phyloP scores from a whole-genome alignment of 2,113 vertebrate genomes.

The Myotis yumanensis region DNA sequence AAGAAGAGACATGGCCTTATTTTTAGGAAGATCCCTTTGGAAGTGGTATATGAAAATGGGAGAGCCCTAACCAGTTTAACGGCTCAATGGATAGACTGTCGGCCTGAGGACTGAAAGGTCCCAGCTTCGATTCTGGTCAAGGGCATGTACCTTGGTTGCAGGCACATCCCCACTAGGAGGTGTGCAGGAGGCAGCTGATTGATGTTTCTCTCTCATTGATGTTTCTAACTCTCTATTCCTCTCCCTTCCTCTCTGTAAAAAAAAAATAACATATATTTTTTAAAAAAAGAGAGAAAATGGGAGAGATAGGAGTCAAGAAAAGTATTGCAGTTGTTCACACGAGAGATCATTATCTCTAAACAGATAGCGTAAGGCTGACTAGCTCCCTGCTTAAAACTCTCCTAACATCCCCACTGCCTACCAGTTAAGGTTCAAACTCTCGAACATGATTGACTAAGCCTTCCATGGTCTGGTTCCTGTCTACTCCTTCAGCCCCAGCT shows the following conservation, averaged over 20 bases:
- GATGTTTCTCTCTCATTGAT: no score
- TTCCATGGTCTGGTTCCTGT: neutral
- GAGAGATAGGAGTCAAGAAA: neutral
- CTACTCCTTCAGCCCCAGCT: neutral
- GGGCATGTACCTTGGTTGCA: no score
- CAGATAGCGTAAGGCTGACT: neutral
- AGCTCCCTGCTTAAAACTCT: neutral
- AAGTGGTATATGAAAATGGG: neutral
- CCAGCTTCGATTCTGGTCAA: no score
- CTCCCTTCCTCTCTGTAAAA: no score
- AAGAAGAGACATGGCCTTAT: neutral
- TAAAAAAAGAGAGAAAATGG: no score
- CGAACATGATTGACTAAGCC: neutral
- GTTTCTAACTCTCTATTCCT: no score
- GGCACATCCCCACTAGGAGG: no score
- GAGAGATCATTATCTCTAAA: neutral
- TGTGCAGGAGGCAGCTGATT: no score
- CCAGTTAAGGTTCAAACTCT: neutral
- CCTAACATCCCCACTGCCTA: neutral
- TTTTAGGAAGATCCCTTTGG: neutral
- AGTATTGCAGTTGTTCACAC: neutral
- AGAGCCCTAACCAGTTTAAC: no score
- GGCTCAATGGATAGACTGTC: no score
- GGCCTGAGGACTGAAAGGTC: no score
- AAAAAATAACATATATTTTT: no score